These are phyloP conservation scores for Peromyscus attwateri DNA, from an alignment of 2,797 vertebrate genomes.

Conservation along the genomic window DNA sequence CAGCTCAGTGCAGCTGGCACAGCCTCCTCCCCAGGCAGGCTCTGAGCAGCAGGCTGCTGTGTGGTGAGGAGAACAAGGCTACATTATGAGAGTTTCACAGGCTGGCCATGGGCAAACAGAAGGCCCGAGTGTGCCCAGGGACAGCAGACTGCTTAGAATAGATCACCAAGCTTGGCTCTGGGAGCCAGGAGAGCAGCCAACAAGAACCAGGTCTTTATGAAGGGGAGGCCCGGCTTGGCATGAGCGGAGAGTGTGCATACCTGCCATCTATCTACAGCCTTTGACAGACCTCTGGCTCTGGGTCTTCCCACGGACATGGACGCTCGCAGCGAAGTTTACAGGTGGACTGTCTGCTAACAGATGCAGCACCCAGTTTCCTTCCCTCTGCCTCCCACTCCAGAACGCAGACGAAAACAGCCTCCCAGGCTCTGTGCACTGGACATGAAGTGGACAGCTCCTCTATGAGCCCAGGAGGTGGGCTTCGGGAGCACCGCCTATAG, in stretches of 20 bases:
- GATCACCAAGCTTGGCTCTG: not conserved
- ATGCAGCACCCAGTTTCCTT: fast-evolving
- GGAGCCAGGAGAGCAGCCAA: not conserved
- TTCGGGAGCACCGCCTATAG: not conserved
- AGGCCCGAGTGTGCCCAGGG: constrained; percentile 49
- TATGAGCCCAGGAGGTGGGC: fast-evolving
- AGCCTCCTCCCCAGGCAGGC: not conserved
- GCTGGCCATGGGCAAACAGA: constrained; percentile 15
- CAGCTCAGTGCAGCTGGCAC: not conserved
- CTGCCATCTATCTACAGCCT: not conserved
- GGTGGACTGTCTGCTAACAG: not conserved
- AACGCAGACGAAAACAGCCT: fast-evolving
- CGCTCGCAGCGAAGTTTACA: fast-evolving
- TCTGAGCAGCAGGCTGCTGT: not conserved
- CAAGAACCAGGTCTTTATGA: constrained; percentile 66
- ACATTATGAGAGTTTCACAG: constrained; percentile 8
- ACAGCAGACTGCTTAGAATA: not conserved
- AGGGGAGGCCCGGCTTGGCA: not conserved
- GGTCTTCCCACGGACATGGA: fast-evolving
- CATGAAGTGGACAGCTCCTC: not conserved
- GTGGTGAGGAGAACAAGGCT: constrained; percentile 21
- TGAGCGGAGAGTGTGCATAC: not conserved
- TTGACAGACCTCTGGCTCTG: not conserved
- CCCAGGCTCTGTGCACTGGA: fast-evolving
- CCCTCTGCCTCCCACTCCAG: not conserved